A percentile compares a stretch with the other conserved stretches of the same genome.
phyloP scores from a whole-genome alignment of 2,888 invertebrate genomes.

The Lampropteryx suffumata region DNA sequence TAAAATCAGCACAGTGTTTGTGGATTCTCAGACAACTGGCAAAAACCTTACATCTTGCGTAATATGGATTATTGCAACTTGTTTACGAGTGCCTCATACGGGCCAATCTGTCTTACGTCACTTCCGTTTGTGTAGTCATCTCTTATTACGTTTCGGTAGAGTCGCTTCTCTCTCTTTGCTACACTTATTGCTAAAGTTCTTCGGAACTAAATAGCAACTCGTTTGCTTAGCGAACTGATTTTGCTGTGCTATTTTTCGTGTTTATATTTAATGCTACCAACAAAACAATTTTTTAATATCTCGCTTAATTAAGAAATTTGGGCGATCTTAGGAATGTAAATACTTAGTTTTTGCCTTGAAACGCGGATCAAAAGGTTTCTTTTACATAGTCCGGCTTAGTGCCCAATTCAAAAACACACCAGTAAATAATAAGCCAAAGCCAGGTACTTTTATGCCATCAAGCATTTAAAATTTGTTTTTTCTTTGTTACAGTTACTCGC shows the following conservation, averaged over 20 bases:
- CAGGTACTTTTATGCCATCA: too few relatives aligned
- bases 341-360: too few relatives aligned
- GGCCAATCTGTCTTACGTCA: conserved; percentile 45
- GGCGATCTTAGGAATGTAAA: too few relatives aligned
- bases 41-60: conserved; percentile 38
- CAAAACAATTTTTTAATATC: too few relatives aligned
- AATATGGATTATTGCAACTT: conserved; percentile 51
- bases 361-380: too few relatives aligned
- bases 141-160: conserved; percentile 37
- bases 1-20: conserved; percentile 39
- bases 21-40: conserved; percentile 34
- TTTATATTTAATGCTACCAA: too few relatives aligned
- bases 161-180: conserved; percentile 41
- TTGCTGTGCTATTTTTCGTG: conserved; percentile 42
- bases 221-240: conserved; percentile 53
- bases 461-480: conserved; percentile 16
- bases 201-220: conserved; percentile 32
- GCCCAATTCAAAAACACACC: too few relatives aligned
- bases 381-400: too few relatives aligned
- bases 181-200: conserved; percentile 43
- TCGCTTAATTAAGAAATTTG: too few relatives aligned
- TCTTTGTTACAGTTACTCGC: conserved; percentile 69
- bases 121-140: conserved; percentile 41
- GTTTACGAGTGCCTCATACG: conserved; percentile 43
- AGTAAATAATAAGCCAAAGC: too few relatives aligned